phyloP scores from a whole-genome alignment of 1,140 invertebrate genomes.

The Polyergus mexicanus region DNA sequence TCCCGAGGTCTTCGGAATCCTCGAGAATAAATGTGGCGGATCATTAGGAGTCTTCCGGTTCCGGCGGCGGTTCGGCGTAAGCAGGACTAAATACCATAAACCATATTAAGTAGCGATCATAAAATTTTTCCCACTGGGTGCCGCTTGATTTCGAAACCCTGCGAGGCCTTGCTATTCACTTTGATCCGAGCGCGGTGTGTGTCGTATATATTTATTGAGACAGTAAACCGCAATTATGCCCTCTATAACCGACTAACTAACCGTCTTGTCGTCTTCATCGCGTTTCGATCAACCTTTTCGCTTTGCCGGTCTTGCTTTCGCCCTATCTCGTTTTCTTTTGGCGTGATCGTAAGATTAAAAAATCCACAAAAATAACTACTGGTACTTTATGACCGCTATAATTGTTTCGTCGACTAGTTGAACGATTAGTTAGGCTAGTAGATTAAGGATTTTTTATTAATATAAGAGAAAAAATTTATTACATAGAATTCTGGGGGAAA shows the following conservation, averaged over 20 bases:
- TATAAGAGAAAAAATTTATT: neutral
- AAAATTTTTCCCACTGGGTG: conserved; percentile 68
- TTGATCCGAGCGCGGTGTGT: conserved; percentile 61
- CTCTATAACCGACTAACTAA: conserved; percentile 80
- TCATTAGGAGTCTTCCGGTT: conserved; percentile 79
- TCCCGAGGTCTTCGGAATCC: neutral
- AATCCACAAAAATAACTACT: neutral
- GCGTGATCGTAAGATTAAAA: neutral
- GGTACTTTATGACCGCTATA: neutral
- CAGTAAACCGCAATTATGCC: conserved; percentile 84
- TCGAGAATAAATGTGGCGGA: conserved; percentile 30
- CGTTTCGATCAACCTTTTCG: conserved; percentile 15
- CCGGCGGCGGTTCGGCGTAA: conserved; percentile 63
- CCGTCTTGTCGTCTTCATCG: conserved; percentile 45
- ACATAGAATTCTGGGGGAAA: neutral
- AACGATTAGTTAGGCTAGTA: neutral
- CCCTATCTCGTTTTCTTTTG: neutral
- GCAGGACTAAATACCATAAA: conserved; percentile 73
- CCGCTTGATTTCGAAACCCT: conserved; percentile 81
- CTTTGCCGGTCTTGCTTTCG: neutral
- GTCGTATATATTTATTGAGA: conserved; percentile 84
- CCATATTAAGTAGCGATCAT: conserved; percentile 76
- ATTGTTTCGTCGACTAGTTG: neutral
- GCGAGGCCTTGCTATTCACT: conserved; percentile 67
- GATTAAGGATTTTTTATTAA: neutral